These are phyloP conservation scores for Bujurquina vittata DNA, from an alignment of 2,113 vertebrate genomes.

Conservation along the genomic window DNA sequence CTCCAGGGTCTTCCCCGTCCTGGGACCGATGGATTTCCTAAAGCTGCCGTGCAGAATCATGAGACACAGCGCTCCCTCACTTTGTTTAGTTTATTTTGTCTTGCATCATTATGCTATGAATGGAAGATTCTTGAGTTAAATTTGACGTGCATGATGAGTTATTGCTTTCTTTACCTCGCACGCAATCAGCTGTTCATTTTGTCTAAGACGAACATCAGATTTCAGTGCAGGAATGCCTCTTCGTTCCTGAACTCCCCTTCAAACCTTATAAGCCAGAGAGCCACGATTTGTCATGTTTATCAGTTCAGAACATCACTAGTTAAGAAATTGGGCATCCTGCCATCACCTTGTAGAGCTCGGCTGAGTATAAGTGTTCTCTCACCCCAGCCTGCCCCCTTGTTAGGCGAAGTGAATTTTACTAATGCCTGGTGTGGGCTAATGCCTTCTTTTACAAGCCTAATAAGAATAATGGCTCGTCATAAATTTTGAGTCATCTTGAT, in stretches of 20 bases:
- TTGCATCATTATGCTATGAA: constrained; percentile 59
- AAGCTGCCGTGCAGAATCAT: constrained; percentile 67
- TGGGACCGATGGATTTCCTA: constrained; percentile 69
- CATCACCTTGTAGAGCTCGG: constrained; percentile 75
- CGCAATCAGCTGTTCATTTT: constrained; percentile 55
- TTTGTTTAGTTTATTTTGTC: constrained; percentile 78
- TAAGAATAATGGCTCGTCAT: constrained; percentile 73
- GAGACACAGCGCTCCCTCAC: constrained; percentile 46
- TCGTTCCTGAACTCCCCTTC: neutral
- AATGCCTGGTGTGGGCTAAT: constrained; percentile 74
- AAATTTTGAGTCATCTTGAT: constrained; percentile 75
- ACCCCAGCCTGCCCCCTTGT: constrained; percentile 66
- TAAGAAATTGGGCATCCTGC: constrained; percentile 66
- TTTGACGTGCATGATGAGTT: constrained; percentile 51
- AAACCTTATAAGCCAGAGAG: constrained; percentile 1
- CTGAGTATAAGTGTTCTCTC: constrained; percentile 65
- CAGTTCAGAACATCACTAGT: constrained; percentile 41
- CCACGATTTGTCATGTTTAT: constrained; percentile 44
- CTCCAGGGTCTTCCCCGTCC: constrained; percentile 42
- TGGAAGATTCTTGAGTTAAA: constrained; percentile 39
- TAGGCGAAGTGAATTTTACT: constrained; percentile 78
- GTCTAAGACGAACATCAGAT: constrained; percentile 19
- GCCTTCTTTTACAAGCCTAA: constrained; percentile 77
- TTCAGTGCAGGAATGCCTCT: neutral
- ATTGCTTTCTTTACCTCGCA: constrained; percentile 47